Percentiles rank a stretch among this genome's conserved stretches.
Evolutionary conservation across 2,888 invertebrate genomes (phyloP).

Genomic region (Pachymerium ferrugineum): DNA sequence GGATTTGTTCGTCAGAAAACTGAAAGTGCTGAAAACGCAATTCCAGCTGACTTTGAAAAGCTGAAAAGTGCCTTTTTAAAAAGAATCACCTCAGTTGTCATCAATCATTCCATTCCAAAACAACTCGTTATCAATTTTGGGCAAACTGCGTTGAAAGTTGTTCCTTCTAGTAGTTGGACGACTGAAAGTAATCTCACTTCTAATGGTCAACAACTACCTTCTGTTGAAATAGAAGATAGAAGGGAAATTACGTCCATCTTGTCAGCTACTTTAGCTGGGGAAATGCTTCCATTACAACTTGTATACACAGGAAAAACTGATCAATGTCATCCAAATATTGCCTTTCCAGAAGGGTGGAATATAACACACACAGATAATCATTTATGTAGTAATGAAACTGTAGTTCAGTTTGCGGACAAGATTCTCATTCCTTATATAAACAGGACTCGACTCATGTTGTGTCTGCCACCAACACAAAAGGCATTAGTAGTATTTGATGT

Average conservation of each 20-base stretch:
- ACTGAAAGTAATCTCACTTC: neutral
- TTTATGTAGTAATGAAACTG: constrained; percentile 6
- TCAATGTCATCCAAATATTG: constrained; percentile 27
- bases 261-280: neutral
- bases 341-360: constrained; percentile 22
- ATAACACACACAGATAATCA: constrained; percentile 21
- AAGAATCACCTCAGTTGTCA: neutral
- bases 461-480: neutral
- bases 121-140: constrained; percentile 24
- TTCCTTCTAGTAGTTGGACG: constrained; percentile 28
- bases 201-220: neutral
- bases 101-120: constrained; percentile 20
- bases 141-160: constrained; percentile 23
- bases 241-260: constrained; percentile 21
- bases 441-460: neutral
- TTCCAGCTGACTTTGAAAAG: constrained; percentile 25
- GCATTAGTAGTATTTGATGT: constrained; percentile 27
- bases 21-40: neutral
- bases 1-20: constrained; percentile 25
- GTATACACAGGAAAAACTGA: constrained; percentile 27
- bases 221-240: constrained; percentile 9
- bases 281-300: neutral
- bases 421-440: constrained; percentile 7
- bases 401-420: neutral
- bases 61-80: constrained; percentile 31